phyloP scores from a whole-genome alignment of 2,113 vertebrate species.

The Pionites leucogaster region DNA sequence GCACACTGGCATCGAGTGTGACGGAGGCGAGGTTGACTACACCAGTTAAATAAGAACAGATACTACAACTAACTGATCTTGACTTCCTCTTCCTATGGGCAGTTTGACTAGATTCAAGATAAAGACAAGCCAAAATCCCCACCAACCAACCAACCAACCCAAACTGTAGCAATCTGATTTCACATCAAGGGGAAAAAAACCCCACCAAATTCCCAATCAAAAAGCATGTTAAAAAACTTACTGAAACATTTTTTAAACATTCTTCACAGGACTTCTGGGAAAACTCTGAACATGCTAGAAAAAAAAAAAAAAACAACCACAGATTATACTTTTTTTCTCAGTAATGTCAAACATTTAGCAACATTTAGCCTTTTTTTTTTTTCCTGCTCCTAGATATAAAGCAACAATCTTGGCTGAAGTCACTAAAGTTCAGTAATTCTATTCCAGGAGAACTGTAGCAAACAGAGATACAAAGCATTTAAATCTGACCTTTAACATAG shows the following conservation, averaged over 20 bases:
- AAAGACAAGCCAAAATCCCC: background rate
- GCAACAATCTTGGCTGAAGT: background rate
- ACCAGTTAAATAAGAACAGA: background rate
- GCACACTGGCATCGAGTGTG: fast-evolving
- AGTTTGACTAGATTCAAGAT: background rate
- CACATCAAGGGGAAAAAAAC: background rate
- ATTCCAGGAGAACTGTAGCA: background rate
- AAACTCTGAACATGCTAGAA: conserved; percentile 52
- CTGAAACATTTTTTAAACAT: conserved; percentile 66
- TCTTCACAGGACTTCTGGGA: conserved; percentile 65
- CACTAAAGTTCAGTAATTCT: background rate
- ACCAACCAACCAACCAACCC: background rate
- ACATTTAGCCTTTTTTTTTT: background rate
- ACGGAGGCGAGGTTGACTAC: background rate
- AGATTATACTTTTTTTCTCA: background rate
- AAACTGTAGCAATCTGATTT: background rate
- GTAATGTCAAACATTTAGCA: background rate
- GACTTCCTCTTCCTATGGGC: background rate
- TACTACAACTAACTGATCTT: background rate
- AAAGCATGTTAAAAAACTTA: conserved; percentile 28
- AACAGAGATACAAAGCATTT: background rate
- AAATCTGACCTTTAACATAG: background rate
- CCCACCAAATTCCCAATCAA: background rate
- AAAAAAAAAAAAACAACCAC: fast-evolving
- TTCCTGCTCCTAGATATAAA: background rate